phyloP scores from a whole-genome alignment of 1,140 invertebrate species.

The Bombyx mandarina region DNA sequence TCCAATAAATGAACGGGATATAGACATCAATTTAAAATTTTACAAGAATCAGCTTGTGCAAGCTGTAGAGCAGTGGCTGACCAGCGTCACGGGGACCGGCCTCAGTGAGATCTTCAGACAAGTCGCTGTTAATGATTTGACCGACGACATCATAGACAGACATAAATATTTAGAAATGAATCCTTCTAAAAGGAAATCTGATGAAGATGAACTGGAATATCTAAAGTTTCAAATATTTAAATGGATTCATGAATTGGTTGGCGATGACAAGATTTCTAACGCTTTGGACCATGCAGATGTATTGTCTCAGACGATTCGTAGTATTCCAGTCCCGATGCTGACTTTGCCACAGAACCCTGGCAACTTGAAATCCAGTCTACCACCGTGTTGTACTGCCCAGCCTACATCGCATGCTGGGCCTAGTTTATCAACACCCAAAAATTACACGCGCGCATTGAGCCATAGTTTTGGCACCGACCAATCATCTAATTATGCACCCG shows the following conservation, averaged over 20 bases:
- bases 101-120: slow-evolving; percentile 8
- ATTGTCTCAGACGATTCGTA: slow-evolving; percentile 28
- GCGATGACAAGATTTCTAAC: slow-evolving; percentile 18
- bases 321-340: slow-evolving; percentile 21
- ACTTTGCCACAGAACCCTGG: not conserved
- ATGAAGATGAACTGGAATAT: slow-evolving; percentile 36
- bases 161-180: slow-evolving; percentile 45
- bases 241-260: slow-evolving; percentile 37
- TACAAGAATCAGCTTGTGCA: slow-evolving; percentile 21
- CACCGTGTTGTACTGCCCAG: not conserved
- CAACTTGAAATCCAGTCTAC: not conserved
- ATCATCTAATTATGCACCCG: no score
- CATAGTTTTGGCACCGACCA: no score
- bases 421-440: not conserved
- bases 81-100: slow-evolving; percentile 7
- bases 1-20: slow-evolving; percentile 12
- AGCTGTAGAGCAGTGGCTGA: slow-evolving; percentile 20
- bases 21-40: slow-evolving; percentile 11
- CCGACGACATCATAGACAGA: slow-evolving; percentile 26
- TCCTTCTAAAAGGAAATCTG: slow-evolving; percentile 13
- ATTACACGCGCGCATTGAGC: no score
- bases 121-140: slow-evolving; percentile 18
- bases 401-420: not conserved
- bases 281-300: slow-evolving; percentile 23
- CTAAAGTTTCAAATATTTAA: slow-evolving; percentile 52